Evolutionary conservation across 1,140 invertebrate species (phyloP).

Genomic region (Lordiphosa clarofinis): DNA sequence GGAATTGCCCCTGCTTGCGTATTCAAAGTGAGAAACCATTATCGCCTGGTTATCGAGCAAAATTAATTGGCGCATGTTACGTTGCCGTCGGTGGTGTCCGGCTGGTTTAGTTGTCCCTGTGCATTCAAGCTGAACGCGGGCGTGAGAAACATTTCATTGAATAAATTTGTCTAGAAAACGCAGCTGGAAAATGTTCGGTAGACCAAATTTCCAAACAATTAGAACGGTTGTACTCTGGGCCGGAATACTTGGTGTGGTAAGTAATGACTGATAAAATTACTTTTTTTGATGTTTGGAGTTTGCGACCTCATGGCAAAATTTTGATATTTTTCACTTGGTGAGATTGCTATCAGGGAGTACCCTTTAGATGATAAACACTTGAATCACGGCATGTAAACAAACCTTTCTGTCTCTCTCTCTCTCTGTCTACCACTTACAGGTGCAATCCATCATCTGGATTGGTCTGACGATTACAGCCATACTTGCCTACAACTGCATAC

Average conservation of each 20-base stretch:
- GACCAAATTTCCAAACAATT: slow-evolving; percentile 48
- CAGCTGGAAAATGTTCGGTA: slow-evolving; percentile 45
- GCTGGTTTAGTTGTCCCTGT: slow-evolving; percentile 36
- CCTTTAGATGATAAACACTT: no score
- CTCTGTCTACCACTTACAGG: slow-evolving; percentile 19
- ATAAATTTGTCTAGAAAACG: background rate
- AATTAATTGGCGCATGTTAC: slow-evolving; percentile 58
- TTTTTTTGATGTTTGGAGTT: slow-evolving; percentile 3
- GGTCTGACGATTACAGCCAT: slow-evolving; percentile 67
- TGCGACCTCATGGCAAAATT: slow-evolving; percentile 35
- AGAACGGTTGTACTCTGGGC: slow-evolving; percentile 47
- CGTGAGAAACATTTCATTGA: slow-evolving; percentile 19
- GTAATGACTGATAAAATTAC: slow-evolving; percentile 26
- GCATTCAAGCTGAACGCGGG: slow-evolving; percentile 44
- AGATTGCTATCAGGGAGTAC: no score
- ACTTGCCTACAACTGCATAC: slow-evolving; percentile 56
- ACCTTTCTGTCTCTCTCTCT: background rate
- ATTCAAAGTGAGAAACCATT: slow-evolving; percentile 51
- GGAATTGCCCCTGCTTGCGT: slow-evolving; percentile 24
- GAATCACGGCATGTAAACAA: no score
- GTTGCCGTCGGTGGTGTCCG: slow-evolving; percentile 18
- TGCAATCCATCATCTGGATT: slow-evolving; percentile 65
- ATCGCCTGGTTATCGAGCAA: slow-evolving; percentile 55
- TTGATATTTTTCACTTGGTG: no score
- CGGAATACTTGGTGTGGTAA: slow-evolving; percentile 61